Percentiles rank a stretch among this genome's conserved stretches.
These are phyloP conservation scores for Brachylomia viminalis DNA, from an alignment of 2,888 invertebrate species.

Conservation along the genomic window DNA sequence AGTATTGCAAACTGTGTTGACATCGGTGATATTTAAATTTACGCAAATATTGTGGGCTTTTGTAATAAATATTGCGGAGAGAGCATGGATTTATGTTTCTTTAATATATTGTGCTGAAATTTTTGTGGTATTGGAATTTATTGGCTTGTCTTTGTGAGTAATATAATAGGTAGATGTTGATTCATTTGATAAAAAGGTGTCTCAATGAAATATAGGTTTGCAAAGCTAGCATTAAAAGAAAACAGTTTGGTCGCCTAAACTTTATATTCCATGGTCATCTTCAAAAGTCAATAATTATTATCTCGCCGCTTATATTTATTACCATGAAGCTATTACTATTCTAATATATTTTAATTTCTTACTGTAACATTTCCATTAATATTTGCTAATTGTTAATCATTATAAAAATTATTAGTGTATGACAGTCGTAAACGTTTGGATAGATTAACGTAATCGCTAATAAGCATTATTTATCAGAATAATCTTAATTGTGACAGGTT, in stretches of 20 bases:
- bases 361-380: neutral
- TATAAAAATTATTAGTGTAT: neutral
- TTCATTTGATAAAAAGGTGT: neutral
- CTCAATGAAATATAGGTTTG: neutral
- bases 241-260: neutral
- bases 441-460: neutral
- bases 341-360: slow-evolving; percentile 1
- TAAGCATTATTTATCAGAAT: neutral
- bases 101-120: slow-evolving; percentile 22
- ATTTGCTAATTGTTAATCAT: neutral
- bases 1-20: slow-evolving; percentile 78
- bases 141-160: neutral
- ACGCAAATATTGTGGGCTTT: slow-evolving; percentile 79
- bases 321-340: neutral
- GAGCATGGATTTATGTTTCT: slow-evolving; percentile 41
- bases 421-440: neutral
- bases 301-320: neutral
- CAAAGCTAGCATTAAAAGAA: neutral
- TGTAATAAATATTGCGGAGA: slow-evolving; percentile 71
- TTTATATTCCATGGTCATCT: neutral
- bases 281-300: neutral
- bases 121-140: slow-evolving; percentile 5
- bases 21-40: slow-evolving; percentile 80
- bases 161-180: neutral
- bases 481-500: neutral